These are phyloP conservation scores for Pediacus dermestoides DNA, from an alignment of 2,888 invertebrate species.

Conservation along the genomic window DNA sequence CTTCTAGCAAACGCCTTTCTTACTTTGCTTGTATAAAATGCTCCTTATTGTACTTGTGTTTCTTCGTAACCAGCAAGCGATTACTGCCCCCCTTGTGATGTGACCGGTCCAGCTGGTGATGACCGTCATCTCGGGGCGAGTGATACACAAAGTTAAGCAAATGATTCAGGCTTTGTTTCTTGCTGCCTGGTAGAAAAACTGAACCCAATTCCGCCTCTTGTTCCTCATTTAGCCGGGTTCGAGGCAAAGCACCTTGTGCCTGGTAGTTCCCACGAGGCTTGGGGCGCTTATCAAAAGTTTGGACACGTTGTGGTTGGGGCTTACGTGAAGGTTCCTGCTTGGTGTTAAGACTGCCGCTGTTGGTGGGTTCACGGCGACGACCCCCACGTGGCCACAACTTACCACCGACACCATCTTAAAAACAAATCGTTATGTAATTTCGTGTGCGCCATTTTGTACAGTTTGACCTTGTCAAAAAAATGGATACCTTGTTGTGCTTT, in stretches of 20 bases:
- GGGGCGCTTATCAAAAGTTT: slow-evolving; percentile 69
- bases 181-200: slow-evolving; percentile 77
- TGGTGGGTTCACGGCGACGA: slow-evolving; percentile 63
- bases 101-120: slow-evolving; percentile 27
- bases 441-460: too few species aligned
- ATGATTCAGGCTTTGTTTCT: slow-evolving; percentile 90
- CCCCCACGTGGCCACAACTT: slow-evolving; percentile 63
- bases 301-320: slow-evolving; percentile 63
- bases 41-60: slow-evolving; percentile 85
- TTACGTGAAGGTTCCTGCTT: slow-evolving; percentile 66
- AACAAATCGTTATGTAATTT: slow-evolving; percentile 7
- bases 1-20: slow-evolving; percentile 40
- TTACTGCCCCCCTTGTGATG: slow-evolving; percentile 27
- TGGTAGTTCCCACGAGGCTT: slow-evolving; percentile 62
- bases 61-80: slow-evolving; percentile 51
- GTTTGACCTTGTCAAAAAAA: neutral
- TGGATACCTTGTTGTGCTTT: slow-evolving; percentile 50
- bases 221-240: slow-evolving; percentile 61
- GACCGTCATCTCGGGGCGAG: slow-evolving; percentile 48
- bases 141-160: slow-evolving; percentile 89
- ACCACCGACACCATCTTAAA: slow-evolving; percentile 50
- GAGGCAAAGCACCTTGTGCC: slow-evolving; percentile 52
- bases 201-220: slow-evolving; percentile 75
- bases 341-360: slow-evolving; percentile 52
- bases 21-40: slow-evolving; percentile 93